A percentile compares a stretch with the other conserved stretches of the same genome.
phyloP scores from a whole-genome alignment of 2,113 vertebrate genomes.

The Apistogramma diplotaenia region DNA sequence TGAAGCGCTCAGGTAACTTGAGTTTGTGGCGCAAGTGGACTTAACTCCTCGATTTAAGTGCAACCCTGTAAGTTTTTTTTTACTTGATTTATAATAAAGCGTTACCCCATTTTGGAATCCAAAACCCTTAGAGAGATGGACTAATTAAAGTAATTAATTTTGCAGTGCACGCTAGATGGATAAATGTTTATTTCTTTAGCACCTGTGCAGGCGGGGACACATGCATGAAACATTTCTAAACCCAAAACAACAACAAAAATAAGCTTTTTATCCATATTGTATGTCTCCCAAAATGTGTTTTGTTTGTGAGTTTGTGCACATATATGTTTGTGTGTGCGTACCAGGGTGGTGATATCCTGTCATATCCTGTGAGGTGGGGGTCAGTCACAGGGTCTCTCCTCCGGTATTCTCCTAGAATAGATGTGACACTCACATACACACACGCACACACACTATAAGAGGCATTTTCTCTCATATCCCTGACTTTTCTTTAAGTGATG shows the following conservation, averaged over 20 bases:
- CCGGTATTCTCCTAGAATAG: conserved; percentile 79
- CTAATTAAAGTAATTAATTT: neutral
- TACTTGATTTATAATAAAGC: neutral
- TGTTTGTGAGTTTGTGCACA: neutral
- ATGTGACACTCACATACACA: conserved; percentile 29
- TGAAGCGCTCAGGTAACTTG: neutral
- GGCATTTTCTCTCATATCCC: conserved; percentile 29
- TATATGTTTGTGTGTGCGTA: conserved; percentile 9
- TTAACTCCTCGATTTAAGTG: neutral
- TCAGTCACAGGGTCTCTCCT: conserved; percentile 76
- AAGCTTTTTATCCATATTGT: neutral
- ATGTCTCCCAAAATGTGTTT: neutral
- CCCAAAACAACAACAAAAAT: neutral
- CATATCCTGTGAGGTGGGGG: conserved; percentile 71
- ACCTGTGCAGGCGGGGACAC: rapidly evolving
- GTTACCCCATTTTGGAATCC: neutral
- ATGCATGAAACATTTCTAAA: neutral
- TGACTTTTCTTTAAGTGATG: conserved; percentile 6
- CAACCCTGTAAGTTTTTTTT: neutral
- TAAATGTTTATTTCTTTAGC: neutral
- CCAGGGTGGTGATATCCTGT: conserved; percentile 62
- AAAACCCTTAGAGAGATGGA: neutral
- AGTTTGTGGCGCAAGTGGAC: neutral
- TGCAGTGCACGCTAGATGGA: neutral
- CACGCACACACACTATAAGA: conserved; percentile 22